Evolutionary conservation across 2,797 vertebrate genomes (phyloP), one percentile per base, ranked within the genome.

Genomic region (Hydrolagus colliei): DNA sequence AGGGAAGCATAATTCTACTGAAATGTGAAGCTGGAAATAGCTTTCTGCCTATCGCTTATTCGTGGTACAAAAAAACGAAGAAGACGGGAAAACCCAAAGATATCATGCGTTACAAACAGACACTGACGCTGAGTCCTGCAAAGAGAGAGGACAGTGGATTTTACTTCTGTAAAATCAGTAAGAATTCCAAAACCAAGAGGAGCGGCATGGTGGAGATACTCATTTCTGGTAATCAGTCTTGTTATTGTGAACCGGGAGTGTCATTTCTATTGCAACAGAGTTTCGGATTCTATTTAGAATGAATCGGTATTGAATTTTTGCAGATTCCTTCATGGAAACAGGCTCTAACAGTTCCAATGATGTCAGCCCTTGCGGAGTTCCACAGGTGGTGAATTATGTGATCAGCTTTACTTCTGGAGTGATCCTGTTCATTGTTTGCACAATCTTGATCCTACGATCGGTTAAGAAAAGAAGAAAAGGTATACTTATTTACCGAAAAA

Each of bases 101-200:
- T 35, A 41, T 71, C 35, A 84, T 20, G 20, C 79, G 41, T 84
- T 84, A 84, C 12, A 14, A 71, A 71, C 79, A 68, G 71, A 84
- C 65, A 12, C 16, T 84, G 79, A 67, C 20, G 14, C 65, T 84
- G 4, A 84, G 71, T 84, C 79, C 65, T 35, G 71, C 16, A 67
- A 27, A 20, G 79, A 71, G 71, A 63, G 63, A 84, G 32, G 65
- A 35, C 12, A 71, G 9, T 84, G 79, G 79, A 4, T 20, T 84
- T 41, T 84, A 68, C 79, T 71, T 71, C 65, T 84, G 79, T 71
- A 84, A 84, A 84, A 67, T 71, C 79, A 84, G 79, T 18, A 84
- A 84, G 18, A 71, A 84, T 35, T 71, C 71, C 65, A 71, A 67
- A 20, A 84, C 65, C 6, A 67, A 71, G 79, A 84, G 52, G 27